Evolutionary conservation across 2,797 vertebrate genomes (phyloP), one percentile per base, ranked within the genome.

Genomic region (Aratinga solstitialis): DNA sequence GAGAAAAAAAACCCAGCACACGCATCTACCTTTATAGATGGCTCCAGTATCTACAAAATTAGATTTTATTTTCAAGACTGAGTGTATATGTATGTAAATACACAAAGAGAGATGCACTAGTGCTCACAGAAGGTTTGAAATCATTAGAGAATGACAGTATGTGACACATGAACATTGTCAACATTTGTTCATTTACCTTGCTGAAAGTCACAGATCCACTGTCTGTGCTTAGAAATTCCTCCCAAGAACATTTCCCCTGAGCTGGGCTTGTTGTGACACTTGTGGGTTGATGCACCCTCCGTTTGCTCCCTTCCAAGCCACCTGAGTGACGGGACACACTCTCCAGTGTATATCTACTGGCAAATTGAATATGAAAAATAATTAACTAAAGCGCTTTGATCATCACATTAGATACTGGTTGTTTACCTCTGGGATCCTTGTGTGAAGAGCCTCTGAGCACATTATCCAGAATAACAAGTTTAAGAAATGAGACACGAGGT

Each of bases 21-120:
- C 11, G 19, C 42, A 50, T 84, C 89, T 45, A 26, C 92, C 67
- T 83, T 93, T 79, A 84, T 43, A 95, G 92, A 86, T 58, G 54
- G 78, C 87, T 88, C 94, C 66, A 68, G 91, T 38, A 95, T 29
- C 84, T 93, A 93, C 92, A 94, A 97, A 97, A 96, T 95, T 92
- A 96, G 91, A 96, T 29, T 78, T 91, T 90, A 77, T 93, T 92
- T 78, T 80, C 72, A 85, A 75, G 87, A 91, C 96, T 63, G 85
- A 74, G n/a, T 78, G 89, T 5, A 23, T 42, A n/a, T 71, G 54
- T 47, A 65, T 43, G 66, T 80, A 83, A 71, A 94, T 73, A 18
- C 6, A 62, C 8, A 17, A 50, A 95, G 79, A 85, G 66, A 96
- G 90, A 66, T 7, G 38, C 48, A 77, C 68, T 63, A 66, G 85